Evolutionary conservation across 2,888 invertebrate genomes (phyloP).

Genomic region (Molanna angustata): DNA sequence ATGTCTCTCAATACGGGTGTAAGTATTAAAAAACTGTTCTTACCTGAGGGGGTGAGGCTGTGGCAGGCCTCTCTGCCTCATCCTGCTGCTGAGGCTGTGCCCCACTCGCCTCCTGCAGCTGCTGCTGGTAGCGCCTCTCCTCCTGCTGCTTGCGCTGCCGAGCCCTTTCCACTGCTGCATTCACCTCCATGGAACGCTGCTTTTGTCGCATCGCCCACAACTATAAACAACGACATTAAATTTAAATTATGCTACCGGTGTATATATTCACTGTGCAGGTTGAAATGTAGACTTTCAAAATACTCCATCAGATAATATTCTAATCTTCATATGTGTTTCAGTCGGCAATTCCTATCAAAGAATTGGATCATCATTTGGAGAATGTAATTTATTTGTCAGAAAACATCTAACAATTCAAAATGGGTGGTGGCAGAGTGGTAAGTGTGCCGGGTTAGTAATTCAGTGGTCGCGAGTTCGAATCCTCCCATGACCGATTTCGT

Average conservation of each 20-base stretch:
- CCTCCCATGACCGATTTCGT: no score
- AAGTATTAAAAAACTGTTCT: no score
- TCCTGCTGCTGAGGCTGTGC: slow-evolving; percentile 5
- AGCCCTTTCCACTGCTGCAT: slow-evolving; percentile 78
- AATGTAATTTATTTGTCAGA: no score
- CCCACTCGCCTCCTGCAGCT: slow-evolving; percentile 37
- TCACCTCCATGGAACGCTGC: slow-evolving; percentile 68
- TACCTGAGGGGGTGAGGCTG: no score
- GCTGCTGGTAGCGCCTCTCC: slow-evolving; percentile 72
- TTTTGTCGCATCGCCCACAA: slow-evolving; percentile 69
- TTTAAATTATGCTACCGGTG: no score
- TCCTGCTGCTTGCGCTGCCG: slow-evolving; percentile 86
- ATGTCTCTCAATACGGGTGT: no score
- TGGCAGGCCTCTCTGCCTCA: no score
- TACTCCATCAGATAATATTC: background rate
- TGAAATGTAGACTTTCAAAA: background rate
- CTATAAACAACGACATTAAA: slow-evolving; percentile 38
- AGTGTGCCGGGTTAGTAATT: no score
- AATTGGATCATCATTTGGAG: slow-evolving; percentile 34
- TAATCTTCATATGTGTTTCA: slow-evolving; percentile 32
- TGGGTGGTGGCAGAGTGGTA: no score
- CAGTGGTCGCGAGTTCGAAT: no score
- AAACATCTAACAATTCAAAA: no score
- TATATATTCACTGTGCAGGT: background rate
- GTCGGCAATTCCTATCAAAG: slow-evolving; percentile 36